These are phyloP conservation scores for Caenorhabditis tropicalis DNA, from an alignment of 1,140 invertebrate species.

Conservation along the genomic window DNA sequence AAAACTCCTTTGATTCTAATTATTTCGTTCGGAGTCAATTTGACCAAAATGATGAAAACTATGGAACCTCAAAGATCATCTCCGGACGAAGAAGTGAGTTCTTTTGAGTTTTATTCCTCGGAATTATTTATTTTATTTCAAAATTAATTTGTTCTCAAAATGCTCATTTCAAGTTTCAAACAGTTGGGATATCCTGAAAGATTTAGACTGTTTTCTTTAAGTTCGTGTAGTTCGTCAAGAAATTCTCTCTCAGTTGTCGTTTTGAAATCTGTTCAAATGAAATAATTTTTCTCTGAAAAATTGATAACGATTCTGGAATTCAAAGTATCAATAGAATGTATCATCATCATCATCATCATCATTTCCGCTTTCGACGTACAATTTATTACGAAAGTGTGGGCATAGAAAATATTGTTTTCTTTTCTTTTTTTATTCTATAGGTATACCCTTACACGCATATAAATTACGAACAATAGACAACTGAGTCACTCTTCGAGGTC, in stretches of 20 bases:
- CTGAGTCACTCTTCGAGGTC: conserved; percentile 15
- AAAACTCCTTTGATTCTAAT: neutral
- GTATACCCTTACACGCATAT: conserved; percentile 34
- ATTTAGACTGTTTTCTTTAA: too few species aligned
- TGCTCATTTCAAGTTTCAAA: too few species aligned
- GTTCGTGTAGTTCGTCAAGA: too few species aligned
- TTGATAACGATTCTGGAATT: neutral
- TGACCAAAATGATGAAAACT: neutral
- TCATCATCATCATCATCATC: neutral
- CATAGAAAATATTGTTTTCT: neutral
- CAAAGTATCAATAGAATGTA: neutral
- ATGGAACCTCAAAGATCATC: neutral
- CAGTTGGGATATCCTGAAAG: too few species aligned
- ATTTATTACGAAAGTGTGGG: conserved; percentile 33
- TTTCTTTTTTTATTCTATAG: conserved; percentile 3
- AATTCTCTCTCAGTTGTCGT: too few species aligned
- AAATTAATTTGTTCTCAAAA: too few species aligned
- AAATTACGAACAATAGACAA: conserved; percentile 37
- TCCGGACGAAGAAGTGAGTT: neutral
- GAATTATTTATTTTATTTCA: too few species aligned
- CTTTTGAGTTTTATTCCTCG: neutral
- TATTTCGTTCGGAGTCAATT: neutral
- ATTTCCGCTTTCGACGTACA: conserved; percentile 17
- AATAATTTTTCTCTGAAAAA: too few species aligned
- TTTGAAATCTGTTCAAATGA: too few species aligned